Evolutionary conservation across 2,888 invertebrate genomes (phyloP), one percentile per base, ranked within the genome.

Genomic region (Herminia tarsipennalis): DNA sequence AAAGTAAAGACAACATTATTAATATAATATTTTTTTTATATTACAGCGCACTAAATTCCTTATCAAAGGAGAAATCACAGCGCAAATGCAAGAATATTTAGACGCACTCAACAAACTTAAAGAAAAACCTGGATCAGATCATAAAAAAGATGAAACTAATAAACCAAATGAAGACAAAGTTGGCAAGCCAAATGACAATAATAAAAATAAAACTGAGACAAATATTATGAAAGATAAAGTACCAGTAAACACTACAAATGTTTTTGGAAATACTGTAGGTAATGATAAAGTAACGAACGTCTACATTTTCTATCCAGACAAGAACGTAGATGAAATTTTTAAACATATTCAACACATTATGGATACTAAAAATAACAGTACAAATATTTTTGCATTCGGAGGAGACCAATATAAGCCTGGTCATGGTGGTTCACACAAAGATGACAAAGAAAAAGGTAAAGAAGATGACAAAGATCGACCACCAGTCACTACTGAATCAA

Each of bases 201-300:
- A 52, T 0, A 22, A 20, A 41, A 12, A 17, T 4, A 9, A 22
- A 8, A 20, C 24, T 33, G 39, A 55, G 9, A 9, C 29, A 2
- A 53, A 48, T 17, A 47, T 4, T 32, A 44, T 44, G 10, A 53
- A 22, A 20, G 20, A 29, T 2, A 9, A 39, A n/a, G 34, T 56
- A 2, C 56, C 67, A 32, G 54, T 77, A 1, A 55, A 55, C 36
- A 68, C 78, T 1, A 42, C 70, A 5, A 76, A 69, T 3, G 39
- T 82, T 3, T 80, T 72, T 14, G 83, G 81, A 0, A 82, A 76
- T 21, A 60, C 78, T 1, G 54, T 78, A 8, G 78, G 73, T 0
- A 80, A 73, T 12, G 78, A 72, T 0, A 74, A 83, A 51, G 79
- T 84, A 0, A 84, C 81, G 0, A 86, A 87, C 27, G 63, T 86